Evolutionary conservation across 2,113 vertebrate species (phyloP).

Genomic region (Toxotes jaculatrix): DNA sequence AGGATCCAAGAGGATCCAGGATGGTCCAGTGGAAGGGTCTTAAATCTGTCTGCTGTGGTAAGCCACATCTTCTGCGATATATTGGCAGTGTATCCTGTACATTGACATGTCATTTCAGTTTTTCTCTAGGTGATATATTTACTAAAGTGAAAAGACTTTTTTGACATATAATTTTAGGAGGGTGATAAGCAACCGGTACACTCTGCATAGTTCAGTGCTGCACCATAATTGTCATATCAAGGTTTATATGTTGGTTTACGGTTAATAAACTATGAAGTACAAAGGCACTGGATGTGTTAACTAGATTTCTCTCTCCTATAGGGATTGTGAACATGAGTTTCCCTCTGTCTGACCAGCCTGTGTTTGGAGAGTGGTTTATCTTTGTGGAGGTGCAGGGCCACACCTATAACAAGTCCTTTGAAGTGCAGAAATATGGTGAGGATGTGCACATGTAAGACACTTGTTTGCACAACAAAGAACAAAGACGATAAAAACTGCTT

Average conservation of each 20-base stretch:
- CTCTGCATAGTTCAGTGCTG: background rate
- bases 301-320: slow-evolving; percentile 67
- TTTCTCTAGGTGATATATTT: background rate
- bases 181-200: background rate
- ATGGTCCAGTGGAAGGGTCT: slow-evolving; percentile 91
- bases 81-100: background rate
- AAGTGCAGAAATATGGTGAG: slow-evolving; percentile 96
- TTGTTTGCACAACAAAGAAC: background rate
- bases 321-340: slow-evolving; percentile 93
- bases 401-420: slow-evolving; percentile 92
- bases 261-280: background rate
- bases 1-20: slow-evolving; percentile 93
- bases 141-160: background rate
- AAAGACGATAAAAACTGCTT: background rate
- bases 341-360: slow-evolving; percentile 93
- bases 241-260: background rate
- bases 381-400: slow-evolving; percentile 93
- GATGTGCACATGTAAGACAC: background rate
- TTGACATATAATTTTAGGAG: background rate
- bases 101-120: background rate
- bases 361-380: slow-evolving; percentile 93
- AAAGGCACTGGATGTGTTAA: background rate
- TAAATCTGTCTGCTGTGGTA: slow-evolving; percentile 90
- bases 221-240: background rate
- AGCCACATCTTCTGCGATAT: slow-evolving; percentile 50